Evolutionary conservation across 2,797 vertebrate genomes (phyloP).

Genomic region (Eospalax fontanierii): DNA sequence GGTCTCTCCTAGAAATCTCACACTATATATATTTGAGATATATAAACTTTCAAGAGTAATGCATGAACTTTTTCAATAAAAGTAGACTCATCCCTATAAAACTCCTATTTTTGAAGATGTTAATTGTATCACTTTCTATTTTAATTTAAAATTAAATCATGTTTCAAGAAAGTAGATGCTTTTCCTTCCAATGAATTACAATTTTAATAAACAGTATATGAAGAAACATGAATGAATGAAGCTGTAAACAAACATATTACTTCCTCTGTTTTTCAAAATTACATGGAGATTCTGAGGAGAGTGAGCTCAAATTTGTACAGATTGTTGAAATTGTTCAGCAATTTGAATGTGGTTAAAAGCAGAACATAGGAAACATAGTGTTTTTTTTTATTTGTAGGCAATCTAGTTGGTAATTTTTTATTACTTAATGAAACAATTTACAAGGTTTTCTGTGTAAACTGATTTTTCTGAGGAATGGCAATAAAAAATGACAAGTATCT

Average conservation of each 20-base stretch:
- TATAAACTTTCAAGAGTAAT: neutral
- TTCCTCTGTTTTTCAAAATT: neutral
- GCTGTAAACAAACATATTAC: neutral
- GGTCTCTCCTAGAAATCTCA: too few relatives aligned
- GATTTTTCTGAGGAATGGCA: neutral
- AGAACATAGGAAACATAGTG: neutral
- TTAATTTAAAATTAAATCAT: constrained; percentile 14
- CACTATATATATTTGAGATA: too few relatives aligned
- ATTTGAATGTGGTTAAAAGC: neutral
- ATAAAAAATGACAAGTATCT: neutral
- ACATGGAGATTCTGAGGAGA: neutral
- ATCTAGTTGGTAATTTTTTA: neutral
- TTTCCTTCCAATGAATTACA: neutral
- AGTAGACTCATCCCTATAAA: neutral
- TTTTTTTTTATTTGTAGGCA: neutral
- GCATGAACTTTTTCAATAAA: neutral
- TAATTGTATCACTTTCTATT: neutral
- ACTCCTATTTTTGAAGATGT: neutral
- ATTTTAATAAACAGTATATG: neutral
- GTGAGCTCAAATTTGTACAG: neutral
- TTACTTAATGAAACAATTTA: neutral
- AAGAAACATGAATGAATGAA: neutral
- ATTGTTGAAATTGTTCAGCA: neutral
- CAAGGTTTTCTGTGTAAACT: neutral
- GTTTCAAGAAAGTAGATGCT: neutral